Conservation (phyloP, 2,888 invertebrate species). For the Buathra laborator region DNA sequence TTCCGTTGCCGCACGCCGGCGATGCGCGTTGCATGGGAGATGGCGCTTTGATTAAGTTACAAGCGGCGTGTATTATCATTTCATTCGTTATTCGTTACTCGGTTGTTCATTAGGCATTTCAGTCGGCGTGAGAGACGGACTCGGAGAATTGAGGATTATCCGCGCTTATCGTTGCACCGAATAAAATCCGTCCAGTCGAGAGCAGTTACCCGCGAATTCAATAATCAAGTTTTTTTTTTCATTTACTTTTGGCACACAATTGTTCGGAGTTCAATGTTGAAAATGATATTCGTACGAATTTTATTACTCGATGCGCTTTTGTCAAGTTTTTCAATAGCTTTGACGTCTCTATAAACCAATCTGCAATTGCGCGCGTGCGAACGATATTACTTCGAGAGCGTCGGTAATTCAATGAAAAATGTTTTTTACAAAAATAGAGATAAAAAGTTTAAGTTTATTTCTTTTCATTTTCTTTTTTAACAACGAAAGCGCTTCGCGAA, state of each 20-base stretch:
- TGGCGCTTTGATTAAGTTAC: not conserved
- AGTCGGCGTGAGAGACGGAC: not conserved
- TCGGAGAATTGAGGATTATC: not conserved
- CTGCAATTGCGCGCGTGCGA: not conserved
- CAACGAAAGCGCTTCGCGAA: conserved; percentile 52
- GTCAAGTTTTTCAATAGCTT: not conserved
- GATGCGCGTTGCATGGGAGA: not conserved
- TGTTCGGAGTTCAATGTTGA: too few relatives aligned
- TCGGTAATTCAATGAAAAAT: not conserved
- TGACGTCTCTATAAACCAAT: not conserved
- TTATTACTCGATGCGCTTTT: too few relatives aligned
- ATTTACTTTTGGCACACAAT: not conserved
- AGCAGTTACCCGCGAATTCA: not conserved
- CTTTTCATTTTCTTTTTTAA: not conserved
- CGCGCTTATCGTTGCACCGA: not conserved
- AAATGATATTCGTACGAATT: too few relatives aligned
- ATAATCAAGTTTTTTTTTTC: not conserved
- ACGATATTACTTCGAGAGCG: not conserved
- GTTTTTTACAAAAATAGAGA: not conserved
- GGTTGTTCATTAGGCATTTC: not conserved
- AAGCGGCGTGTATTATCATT: not conserved
- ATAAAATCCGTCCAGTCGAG: not conserved
- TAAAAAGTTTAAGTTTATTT: conserved; percentile 16
- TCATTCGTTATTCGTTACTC: not conserved
- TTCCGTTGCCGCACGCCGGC: not conserved